Evolutionary conservation across 35 echinoderm and acorn worm species (phyloP).

Genomic region (Diadema setosum): DNA sequence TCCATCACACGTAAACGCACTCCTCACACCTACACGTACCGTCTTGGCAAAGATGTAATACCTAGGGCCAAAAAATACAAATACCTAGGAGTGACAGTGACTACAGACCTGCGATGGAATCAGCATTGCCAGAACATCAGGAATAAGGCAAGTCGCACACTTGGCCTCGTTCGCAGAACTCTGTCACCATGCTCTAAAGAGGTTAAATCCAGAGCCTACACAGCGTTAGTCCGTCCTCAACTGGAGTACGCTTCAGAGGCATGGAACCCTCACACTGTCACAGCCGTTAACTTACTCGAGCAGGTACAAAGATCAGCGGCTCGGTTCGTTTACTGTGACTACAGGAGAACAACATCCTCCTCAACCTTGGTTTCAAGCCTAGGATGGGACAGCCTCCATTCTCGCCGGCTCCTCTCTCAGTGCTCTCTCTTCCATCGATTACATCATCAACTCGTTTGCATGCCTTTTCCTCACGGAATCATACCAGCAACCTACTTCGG

Average conservation of each 20-base stretch:
- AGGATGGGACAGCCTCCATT: not conserved
- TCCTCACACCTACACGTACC: not conserved
- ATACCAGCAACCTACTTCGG: not conserved
- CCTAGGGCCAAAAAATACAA: not conserved
- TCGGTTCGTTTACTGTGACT: not conserved
- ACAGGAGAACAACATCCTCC: not conserved
- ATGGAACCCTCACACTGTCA: no score
- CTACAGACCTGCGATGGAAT: no score
- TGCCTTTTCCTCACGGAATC: not conserved
- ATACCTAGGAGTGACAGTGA: no score
- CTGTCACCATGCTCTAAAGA: not conserved
- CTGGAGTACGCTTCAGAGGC: no score
- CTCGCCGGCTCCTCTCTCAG: not conserved
- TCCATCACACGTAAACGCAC: constrained; percentile 6
- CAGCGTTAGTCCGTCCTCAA: not conserved
- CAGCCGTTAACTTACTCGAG: not conserved
- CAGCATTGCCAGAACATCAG: not conserved
- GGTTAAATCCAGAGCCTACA: not conserved
- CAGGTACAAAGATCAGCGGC: not conserved
- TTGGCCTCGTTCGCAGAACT: not conserved
- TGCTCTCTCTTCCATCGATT: not conserved
- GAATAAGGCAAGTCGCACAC: not conserved
- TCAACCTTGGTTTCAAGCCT: not conserved
- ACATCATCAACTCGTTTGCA: not conserved
- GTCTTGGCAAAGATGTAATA: not conserved